Percentiles rank a stretch among this genome's conserved stretches.
Evolutionary conservation across 2,113 vertebrate species (phyloP).

Genomic region (Anser cygnoides): DNA sequence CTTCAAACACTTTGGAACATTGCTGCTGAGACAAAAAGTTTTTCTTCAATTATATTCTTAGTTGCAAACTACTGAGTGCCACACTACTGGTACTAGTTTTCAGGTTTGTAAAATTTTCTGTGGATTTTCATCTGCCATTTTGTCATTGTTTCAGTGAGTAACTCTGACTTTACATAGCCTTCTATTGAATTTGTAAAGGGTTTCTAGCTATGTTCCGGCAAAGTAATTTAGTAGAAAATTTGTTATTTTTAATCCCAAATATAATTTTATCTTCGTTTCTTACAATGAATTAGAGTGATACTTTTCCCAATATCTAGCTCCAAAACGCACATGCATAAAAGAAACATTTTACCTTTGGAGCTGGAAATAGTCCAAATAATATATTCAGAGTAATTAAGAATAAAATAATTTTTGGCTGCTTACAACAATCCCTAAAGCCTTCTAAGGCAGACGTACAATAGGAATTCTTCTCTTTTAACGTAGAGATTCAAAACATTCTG

Average conservation of each 20-base stretch:
- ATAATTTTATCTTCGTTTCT: slow-evolving; percentile 7
- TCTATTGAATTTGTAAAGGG: not conserved
- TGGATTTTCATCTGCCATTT: slow-evolving; percentile 44
- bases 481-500: slow-evolving; percentile 12
- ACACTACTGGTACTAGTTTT: not conserved
- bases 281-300: slow-evolving; percentile 10
- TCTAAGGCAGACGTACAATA: not conserved
- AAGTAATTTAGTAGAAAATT: slow-evolving; percentile 29
- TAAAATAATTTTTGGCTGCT: not conserved
- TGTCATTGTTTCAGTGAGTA: slow-evolving; percentile 15
- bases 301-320: not conserved
- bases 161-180: not conserved
- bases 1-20: not conserved
- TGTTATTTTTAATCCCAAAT: not conserved
- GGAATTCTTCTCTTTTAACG: not conserved
- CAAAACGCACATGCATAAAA: not conserved
- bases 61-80: not conserved
- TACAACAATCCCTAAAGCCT: not conserved
- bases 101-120: not conserved
- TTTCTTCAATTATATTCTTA: not conserved
- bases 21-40: not conserved
- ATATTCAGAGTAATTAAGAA: not conserved
- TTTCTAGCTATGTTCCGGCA: slow-evolving; percentile 5
- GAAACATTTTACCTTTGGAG: not conserved
- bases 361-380: not conserved